phyloP scores from a whole-genome alignment of 2,888 invertebrate species.

The Harpalus rubripes region DNA sequence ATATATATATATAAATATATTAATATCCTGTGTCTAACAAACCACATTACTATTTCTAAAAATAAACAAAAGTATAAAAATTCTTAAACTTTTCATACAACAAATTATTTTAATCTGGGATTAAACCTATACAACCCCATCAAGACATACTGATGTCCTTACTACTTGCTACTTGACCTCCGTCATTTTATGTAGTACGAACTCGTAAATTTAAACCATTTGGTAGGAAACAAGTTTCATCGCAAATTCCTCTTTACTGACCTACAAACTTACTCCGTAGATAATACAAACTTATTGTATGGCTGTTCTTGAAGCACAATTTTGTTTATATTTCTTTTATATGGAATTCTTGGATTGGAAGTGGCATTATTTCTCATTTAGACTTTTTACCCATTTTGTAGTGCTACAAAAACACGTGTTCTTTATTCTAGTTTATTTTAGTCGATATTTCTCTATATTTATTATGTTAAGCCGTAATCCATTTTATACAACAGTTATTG shows the following conservation, averaged over 20 bases:
- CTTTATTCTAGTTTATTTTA: too few species aligned
- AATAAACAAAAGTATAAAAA: not conserved
- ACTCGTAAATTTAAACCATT: not conserved
- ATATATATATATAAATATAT: too few species aligned
- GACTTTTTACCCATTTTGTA: not conserved
- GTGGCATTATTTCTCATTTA: not conserved
- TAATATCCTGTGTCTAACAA: too few species aligned
- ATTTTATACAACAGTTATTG: too few species aligned
- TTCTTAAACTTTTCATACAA: not conserved
- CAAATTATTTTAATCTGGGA: not conserved
- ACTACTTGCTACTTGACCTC: not conserved
- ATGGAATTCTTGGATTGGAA: not conserved
- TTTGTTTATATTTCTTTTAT: not conserved
- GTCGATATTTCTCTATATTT: too few species aligned
- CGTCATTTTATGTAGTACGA: not conserved
- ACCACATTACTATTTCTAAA: too few species aligned
- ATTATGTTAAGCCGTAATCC: too few species aligned
- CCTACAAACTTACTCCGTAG: not conserved
- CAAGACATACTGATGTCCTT: not conserved
- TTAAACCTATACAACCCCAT: not conserved
- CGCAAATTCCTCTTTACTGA: not conserved
- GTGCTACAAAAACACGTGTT: not conserved
- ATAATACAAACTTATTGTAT: not conserved
- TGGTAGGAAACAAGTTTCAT: not conserved
- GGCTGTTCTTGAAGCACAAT: not conserved